Evolutionary conservation across 92 coral and sea anemone genomes (phyloP).

Genomic region (Porites divaricata): DNA sequence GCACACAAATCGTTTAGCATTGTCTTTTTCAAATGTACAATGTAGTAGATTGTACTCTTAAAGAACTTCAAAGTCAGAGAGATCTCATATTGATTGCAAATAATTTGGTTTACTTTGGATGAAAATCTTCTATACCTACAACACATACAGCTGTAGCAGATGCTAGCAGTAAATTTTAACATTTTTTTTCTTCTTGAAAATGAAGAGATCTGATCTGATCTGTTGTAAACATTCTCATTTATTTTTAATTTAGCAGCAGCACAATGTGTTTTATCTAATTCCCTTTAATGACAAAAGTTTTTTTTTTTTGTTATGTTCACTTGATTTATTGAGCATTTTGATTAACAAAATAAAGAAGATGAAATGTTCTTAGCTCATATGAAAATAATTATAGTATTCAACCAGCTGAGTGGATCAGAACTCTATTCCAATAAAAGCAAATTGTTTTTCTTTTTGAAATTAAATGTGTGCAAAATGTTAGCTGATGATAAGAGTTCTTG

Average conservation of each 20-base stretch:
- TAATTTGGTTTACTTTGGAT: slow-evolving; percentile 3
- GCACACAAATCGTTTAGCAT: neutral
- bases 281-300: neutral
- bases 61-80: neutral
- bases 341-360: slow-evolving; percentile 19
- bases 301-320: neutral
- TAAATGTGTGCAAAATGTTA: neutral
- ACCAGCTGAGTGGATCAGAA: slow-evolving; percentile 6
- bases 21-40: neutral
- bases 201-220: slow-evolving; percentile 6
- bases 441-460: neutral
- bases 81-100: neutral
- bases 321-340: neutral
- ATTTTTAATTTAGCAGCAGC: neutral
- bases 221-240: neutral
- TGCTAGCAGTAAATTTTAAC: slow-evolving; percentile 4
- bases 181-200: neutral
- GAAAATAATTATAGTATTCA: slow-evolving; percentile 14
- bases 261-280: neutral
- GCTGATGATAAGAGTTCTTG: neutral
- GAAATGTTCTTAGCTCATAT: neutral
- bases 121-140: neutral
- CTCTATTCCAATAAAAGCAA: slow-evolving; percentile 1
- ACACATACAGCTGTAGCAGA: neutral
- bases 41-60: neutral